phyloP scores from a whole-genome alignment of 2,113 vertebrate species.

The Ursus arctos region DNA sequence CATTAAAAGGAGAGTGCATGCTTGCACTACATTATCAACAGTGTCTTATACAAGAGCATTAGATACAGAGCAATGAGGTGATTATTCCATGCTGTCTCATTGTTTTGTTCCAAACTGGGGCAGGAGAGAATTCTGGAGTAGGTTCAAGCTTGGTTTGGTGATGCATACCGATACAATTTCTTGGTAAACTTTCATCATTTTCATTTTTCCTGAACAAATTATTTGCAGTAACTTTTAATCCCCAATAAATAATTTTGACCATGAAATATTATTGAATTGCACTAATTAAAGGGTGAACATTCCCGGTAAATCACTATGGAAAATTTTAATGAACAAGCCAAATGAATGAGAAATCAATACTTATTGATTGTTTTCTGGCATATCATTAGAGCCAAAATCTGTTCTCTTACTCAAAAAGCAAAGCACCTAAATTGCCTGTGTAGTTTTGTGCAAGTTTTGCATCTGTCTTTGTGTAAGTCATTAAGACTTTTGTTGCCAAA shows the following conservation, averaged over 20 bases:
- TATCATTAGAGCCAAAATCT: slow-evolving; percentile 61
- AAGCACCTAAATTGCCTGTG: not conserved
- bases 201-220: slow-evolving; percentile 23
- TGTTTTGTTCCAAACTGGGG: not conserved
- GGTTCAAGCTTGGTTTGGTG: not conserved
- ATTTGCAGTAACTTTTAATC: slow-evolving; percentile 56
- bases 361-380: slow-evolving; percentile 67
- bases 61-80: not conserved
- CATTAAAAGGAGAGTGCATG: slow-evolving; percentile 49
- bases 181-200: slow-evolving; percentile 54
- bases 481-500: slow-evolving; percentile 17
- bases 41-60: not conserved
- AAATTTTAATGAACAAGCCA: slow-evolving; percentile 71
- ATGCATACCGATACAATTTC: not conserved
- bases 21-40: not conserved
- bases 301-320: slow-evolving; percentile 46
- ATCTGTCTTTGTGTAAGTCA: not conserved
- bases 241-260: slow-evolving; percentile 58
- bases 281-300: slow-evolving; percentile 58
- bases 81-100: not conserved
- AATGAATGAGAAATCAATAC: slow-evolving; percentile 72
- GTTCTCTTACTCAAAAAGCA: slow-evolving; percentile 57
- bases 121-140: not conserved
- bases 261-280: slow-evolving; percentile 43
- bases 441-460: slow-evolving; percentile 14